A percentile compares a stretch with the other conserved stretches of the same genome.
Conservation (phyloP, 1,140 invertebrate genomes). For the Hermatobates lingyangjiaoensis region DNA sequence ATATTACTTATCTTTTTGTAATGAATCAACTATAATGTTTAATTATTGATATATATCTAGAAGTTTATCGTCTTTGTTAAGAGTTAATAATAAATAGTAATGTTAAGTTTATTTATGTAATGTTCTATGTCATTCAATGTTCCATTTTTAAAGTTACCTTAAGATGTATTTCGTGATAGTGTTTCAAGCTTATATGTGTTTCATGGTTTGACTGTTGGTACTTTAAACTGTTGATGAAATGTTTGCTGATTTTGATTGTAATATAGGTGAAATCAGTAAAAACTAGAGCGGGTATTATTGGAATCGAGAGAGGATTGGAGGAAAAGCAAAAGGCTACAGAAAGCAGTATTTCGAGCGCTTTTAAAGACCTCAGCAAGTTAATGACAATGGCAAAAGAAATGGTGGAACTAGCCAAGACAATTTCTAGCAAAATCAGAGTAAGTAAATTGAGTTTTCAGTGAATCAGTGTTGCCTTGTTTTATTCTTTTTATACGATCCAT, state of each 20-base stretch:
- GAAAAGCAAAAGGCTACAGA: constrained; percentile 79
- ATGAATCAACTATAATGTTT: no score
- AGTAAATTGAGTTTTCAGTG: no score
- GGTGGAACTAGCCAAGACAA: constrained; percentile 78
- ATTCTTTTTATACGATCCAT: no score
- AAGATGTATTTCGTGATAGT: neutral
- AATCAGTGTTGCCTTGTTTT: no score
- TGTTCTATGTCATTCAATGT: neutral
- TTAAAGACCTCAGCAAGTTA: constrained; percentile 84
- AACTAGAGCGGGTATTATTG: constrained; percentile 74
- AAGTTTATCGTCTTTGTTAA: no score
- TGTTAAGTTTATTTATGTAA: no score
- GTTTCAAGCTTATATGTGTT: neutral
- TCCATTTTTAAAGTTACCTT: neutral
- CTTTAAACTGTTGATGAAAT: neutral
- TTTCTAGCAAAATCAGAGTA: constrained; percentile 81
- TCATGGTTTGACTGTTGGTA: neutral
- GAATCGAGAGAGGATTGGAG: constrained; percentile 82
- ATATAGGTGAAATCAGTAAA: constrained; percentile 30
- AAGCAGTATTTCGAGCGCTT: constrained; percentile 76
- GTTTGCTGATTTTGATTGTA: constrained; percentile 3
- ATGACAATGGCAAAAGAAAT: constrained; percentile 96
- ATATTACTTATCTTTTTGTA: no score
- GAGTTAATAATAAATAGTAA: no score
- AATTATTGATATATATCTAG: no score